Conservation (phyloP, 2,888 invertebrate genomes). For the Xestia ashworthii region DNA sequence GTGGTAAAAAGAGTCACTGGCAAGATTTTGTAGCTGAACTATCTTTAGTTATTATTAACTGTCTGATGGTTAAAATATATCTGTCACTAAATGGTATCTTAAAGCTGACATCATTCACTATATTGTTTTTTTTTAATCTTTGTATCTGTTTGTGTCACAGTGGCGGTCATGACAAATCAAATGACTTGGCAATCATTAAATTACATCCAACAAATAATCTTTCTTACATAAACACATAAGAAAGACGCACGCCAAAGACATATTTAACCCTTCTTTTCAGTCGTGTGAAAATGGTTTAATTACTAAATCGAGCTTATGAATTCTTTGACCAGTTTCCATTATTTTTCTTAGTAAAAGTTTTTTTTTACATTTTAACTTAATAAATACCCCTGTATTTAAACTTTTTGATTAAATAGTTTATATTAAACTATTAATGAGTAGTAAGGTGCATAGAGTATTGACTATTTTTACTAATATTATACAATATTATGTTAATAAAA, state of each 20-base stretch:
- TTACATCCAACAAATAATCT: not conserved
- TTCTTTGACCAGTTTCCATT: not conserved
- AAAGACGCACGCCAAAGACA: not conserved
- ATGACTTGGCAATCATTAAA: not conserved
- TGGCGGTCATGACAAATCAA: not conserved
- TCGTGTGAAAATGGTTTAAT: not conserved
- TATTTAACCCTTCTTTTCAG: not conserved
- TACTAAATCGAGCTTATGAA: constrained; percentile 10
- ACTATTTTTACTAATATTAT: constrained; percentile 10
- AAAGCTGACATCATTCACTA: not conserved
- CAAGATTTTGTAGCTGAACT: not conserved
- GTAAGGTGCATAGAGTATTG: not conserved
- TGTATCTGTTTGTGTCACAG: not conserved
- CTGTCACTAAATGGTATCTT: not conserved
- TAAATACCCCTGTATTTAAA: not conserved
- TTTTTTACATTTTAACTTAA: not conserved
- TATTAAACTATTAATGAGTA: constrained; percentile 4
- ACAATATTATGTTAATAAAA: not conserved
- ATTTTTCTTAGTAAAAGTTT: not conserved
- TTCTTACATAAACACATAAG: not conserved
- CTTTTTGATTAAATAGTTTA: not conserved
- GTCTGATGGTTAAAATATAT: not conserved
- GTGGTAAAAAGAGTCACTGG: constrained; percentile 1
- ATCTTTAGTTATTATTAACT: not conserved
- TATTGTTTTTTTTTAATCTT: not conserved